phyloP scores from a whole-genome alignment of 2,797 vertebrate species.

The Liasis olivaceus region DNA sequence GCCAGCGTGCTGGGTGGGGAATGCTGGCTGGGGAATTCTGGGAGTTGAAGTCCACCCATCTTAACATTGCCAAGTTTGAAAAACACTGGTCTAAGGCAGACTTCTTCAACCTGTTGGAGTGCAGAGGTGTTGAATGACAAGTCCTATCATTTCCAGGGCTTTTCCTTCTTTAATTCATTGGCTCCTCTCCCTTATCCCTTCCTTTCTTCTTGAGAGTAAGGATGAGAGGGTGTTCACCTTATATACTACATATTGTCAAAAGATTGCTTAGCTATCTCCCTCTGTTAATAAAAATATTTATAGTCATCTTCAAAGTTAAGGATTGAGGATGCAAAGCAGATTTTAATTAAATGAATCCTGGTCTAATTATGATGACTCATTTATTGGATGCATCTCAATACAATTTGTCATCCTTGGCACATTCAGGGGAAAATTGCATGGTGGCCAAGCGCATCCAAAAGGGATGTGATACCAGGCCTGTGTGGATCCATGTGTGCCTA shows the following conservation, averaged over 20 bases:
- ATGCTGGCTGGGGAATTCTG: no score
- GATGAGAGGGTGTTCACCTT: rapidly evolving
- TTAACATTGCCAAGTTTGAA: no score
- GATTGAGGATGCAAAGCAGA: conserved; percentile 61
- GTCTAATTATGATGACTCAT: conserved; percentile 63
- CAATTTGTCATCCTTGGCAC: conserved; percentile 55
- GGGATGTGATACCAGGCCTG: not conserved
- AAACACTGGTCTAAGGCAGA: not conserved
- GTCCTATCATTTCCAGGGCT: not conserved
- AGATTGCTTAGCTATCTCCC: conserved; percentile 54
- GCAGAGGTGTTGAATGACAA: not conserved
- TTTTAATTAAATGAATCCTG: conserved; percentile 69
- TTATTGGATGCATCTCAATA: conserved; percentile 57
- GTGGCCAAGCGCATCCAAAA: not conserved
- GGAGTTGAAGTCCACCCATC: no score
- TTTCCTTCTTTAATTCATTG: not conserved
- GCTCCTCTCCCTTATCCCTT: no score
- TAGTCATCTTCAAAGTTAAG: conserved; percentile 67
- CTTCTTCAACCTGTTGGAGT: not conserved
- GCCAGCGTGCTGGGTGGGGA: not conserved
- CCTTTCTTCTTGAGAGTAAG: not conserved
- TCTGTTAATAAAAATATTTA: conserved; percentile 69
- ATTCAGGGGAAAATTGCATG: conserved; percentile 4
- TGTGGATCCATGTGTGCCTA: not conserved
- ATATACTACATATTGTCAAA: conserved; percentile 46